Percentiles rank a stretch among this genome's conserved stretches.
Evolutionary conservation across 2,797 vertebrate genomes (phyloP).

Genomic region (Poecilia gillii): DNA sequence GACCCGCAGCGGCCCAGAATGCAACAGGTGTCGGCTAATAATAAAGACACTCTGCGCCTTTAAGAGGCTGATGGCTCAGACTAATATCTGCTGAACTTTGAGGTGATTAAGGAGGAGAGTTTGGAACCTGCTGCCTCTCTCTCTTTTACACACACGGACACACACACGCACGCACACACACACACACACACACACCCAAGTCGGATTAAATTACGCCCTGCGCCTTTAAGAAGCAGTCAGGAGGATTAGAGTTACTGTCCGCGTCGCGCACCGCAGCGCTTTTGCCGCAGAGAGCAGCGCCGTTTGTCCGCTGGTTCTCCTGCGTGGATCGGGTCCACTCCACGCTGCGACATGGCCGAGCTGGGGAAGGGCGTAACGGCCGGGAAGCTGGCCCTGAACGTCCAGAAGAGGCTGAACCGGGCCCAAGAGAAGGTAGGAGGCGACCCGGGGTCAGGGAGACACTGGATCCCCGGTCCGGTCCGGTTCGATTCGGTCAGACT

Average conservation of each 20-base stretch:
- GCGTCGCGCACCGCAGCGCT: slow-evolving; percentile 42
- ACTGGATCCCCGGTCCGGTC: slow-evolving; percentile 26
- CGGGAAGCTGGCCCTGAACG: slow-evolving; percentile 93
- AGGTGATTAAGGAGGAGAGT: slow-evolving; percentile 16
- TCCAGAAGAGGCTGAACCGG: slow-evolving; percentile 95
- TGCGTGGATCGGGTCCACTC: slow-evolving; percentile 25
- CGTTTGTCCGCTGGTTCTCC: slow-evolving; percentile 19
- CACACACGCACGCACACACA: not conserved
- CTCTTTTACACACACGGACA: not conserved
- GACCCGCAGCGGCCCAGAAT: not conserved
- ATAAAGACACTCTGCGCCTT: slow-evolving; percentile 74
- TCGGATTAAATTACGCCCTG: slow-evolving; percentile 61
- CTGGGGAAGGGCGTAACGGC: slow-evolving; percentile 93
- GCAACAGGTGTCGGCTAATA: slow-evolving; percentile 78
- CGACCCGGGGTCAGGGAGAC: slow-evolving; percentile 43
- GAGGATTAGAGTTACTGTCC: slow-evolving; percentile 71
- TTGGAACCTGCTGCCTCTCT: not conserved
- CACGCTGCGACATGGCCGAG: slow-evolving; percentile 87
- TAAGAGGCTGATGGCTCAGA: slow-evolving; percentile 64
- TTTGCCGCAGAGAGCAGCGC: slow-evolving; percentile 57
- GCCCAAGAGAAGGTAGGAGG: slow-evolving; percentile 94
- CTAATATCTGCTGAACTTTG: slow-evolving; percentile 21
- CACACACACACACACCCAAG: not conserved
- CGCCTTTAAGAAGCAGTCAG: slow-evolving; percentile 72
- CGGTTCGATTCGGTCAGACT: slow-evolving; percentile 1